phyloP scores from a whole-genome alignment of 2,113 vertebrate genomes.

The Hippocampus comes region DNA sequence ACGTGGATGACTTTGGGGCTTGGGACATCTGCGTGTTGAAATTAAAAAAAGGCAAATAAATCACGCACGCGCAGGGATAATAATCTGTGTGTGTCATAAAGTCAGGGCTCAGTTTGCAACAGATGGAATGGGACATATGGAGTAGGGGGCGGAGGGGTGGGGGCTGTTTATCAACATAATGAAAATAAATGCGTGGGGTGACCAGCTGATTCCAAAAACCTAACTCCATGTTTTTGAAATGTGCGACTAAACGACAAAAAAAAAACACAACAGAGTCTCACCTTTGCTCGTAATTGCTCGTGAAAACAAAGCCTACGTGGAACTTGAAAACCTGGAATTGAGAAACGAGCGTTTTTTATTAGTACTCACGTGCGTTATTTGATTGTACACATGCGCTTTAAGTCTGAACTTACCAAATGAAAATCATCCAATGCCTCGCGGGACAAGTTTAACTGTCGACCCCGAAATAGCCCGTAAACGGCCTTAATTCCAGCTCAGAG shows the following conservation, averaged over 20 bases:
- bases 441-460: neutral
- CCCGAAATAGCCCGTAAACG: conserved; percentile 35
- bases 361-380: neutral
- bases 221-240: neutral
- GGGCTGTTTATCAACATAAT: conserved; percentile 18
- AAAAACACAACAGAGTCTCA: conserved; percentile 10
- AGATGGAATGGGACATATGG: conserved; percentile 60
- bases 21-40: conserved; percentile 54
- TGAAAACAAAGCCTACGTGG: conserved; percentile 2
- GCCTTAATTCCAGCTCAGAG: conserved; percentile 54
- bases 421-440: conserved; percentile 10
- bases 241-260: neutral
- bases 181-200: conserved; percentile 8
- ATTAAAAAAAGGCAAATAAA: conserved; percentile 45
- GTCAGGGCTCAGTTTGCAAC: conserved; percentile 42
- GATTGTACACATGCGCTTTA: neutral
- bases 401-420: conserved; percentile 35
- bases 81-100: conserved; percentile 21
- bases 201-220: neutral
- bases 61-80: conserved; percentile 26
- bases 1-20: conserved; percentile 20
- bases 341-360: neutral
- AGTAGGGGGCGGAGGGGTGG: conserved; percentile 15
- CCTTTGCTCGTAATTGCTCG: conserved; percentile 10
- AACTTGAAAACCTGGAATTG: conserved; percentile 11